Conservation (phyloP, 1,140 invertebrate genomes). For the Lutraria rhynchaena region DNA sequence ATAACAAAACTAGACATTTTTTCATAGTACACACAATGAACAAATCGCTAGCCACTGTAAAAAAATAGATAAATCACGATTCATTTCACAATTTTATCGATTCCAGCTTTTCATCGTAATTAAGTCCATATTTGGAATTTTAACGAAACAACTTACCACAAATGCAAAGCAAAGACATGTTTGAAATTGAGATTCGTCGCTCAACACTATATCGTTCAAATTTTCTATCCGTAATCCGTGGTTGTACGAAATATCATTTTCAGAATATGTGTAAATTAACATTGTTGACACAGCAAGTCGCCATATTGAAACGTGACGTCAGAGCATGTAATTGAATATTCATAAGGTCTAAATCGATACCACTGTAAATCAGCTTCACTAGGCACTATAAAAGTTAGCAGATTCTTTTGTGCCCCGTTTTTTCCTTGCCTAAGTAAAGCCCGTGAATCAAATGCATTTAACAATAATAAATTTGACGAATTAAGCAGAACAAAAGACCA, state of each 20-base stretch:
- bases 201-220: background rate
- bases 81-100: too few species aligned
- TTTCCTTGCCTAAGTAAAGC: too few species aligned
- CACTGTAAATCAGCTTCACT: too few species aligned
- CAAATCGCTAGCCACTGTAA: too few species aligned
- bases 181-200: background rate
- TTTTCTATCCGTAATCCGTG: constrained; percentile 14
- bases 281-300: constrained; percentile 51
- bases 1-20: too few species aligned
- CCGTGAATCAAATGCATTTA: too few species aligned
- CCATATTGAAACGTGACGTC: constrained; percentile 53
- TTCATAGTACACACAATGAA: too few species aligned
- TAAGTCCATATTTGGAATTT: background rate
- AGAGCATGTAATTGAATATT: constrained; percentile 46
- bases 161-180: constrained; percentile 45
- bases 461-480: too few species aligned
- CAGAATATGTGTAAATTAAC: background rate
- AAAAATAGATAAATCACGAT: too few species aligned
- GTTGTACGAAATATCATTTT: constrained; percentile 18
- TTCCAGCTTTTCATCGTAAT: background rate
- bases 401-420: too few species aligned
- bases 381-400: too few species aligned
- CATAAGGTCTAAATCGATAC: constrained; percentile 20
- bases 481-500: too few species aligned
- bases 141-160: constrained; percentile 30